Evolutionary conservation across 1,140 invertebrate species (phyloP).

Genomic region (Orius insidiosus): DNA sequence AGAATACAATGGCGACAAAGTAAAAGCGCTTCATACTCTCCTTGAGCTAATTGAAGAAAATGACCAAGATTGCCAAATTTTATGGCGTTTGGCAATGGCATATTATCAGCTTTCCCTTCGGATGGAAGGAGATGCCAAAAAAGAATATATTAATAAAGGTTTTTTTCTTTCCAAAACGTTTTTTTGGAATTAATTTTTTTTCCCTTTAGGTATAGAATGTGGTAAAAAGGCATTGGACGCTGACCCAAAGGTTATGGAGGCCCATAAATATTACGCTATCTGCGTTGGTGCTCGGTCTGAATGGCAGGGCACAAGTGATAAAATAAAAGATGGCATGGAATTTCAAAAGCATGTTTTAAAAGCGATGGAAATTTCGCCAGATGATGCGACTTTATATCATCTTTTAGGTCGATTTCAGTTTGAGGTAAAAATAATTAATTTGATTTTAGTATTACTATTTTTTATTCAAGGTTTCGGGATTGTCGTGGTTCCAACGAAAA

Average conservation of each 20-base stretch:
- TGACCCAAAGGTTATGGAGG: constrained; percentile 31
- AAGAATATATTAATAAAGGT: too few relatives aligned
- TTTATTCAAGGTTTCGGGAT: constrained; percentile 32
- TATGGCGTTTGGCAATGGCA: too few relatives aligned
- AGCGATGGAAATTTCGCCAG: constrained; percentile 45
- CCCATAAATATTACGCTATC: constrained; percentile 68
- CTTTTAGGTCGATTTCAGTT: constrained; percentile 50
- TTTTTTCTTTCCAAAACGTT: too few relatives aligned
- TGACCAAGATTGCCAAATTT: too few relatives aligned
- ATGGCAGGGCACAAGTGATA: constrained; percentile 41
- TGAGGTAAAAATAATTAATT: constrained; percentile 31
- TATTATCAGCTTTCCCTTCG: too few relatives aligned
- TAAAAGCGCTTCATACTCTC: too few relatives aligned
- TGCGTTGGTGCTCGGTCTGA: constrained; percentile 44
- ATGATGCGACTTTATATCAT: constrained; percentile 46
- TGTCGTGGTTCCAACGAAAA: constrained; percentile 54
- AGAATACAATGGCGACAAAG: too few relatives aligned
- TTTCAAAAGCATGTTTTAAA: constrained; percentile 56
- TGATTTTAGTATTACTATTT: constrained; percentile 4
- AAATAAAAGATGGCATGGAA: constrained; percentile 44
- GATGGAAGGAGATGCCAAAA: too few relatives aligned
- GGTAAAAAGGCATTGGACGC: neutral
- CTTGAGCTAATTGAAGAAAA: too few relatives aligned
- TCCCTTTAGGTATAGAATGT: neutral
- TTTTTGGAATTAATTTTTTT: neutral